Conservation (phyloP, 2,888 invertebrate genomes). For the Tipula vernalis region DNA sequence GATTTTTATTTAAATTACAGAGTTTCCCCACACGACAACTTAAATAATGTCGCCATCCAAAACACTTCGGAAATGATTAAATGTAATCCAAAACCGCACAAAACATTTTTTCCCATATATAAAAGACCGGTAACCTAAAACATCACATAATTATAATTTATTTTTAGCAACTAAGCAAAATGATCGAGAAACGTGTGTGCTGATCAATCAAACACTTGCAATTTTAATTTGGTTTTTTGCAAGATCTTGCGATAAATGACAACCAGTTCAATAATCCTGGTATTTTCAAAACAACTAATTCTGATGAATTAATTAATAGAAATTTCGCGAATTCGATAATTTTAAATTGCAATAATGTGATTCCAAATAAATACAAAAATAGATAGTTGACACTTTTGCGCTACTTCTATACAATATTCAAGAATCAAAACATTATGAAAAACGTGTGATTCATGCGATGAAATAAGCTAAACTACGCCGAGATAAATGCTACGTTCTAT, state of each 20-base stretch:
- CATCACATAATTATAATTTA: not conserved
- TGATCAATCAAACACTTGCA: not conserved
- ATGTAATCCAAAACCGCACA: no score
- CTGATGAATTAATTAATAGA: not conserved
- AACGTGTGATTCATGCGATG: no score
- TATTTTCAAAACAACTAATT: not conserved
- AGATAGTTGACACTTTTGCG: not conserved
- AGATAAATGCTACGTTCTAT: no score
- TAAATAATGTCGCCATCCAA: no score
- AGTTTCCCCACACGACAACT: no score
- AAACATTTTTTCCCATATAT: no score
- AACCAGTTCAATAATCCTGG: not conserved
- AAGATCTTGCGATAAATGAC: not conserved
- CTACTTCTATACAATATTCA: no score
- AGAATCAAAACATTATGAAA: no score
- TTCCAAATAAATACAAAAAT: not conserved
- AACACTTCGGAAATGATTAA: no score
- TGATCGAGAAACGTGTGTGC: not conserved
- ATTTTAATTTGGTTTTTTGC: not conserved
- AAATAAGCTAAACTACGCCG: no score
- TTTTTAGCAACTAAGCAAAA: not conserved
- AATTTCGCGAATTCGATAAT: not conserved
- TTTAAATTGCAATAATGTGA: not conserved
- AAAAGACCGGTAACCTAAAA: not conserved
- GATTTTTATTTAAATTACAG: no score